These are phyloP conservation scores for Trachops cirrhosus DNA, from an alignment of 2,797 vertebrate genomes.

Conservation along the genomic window DNA sequence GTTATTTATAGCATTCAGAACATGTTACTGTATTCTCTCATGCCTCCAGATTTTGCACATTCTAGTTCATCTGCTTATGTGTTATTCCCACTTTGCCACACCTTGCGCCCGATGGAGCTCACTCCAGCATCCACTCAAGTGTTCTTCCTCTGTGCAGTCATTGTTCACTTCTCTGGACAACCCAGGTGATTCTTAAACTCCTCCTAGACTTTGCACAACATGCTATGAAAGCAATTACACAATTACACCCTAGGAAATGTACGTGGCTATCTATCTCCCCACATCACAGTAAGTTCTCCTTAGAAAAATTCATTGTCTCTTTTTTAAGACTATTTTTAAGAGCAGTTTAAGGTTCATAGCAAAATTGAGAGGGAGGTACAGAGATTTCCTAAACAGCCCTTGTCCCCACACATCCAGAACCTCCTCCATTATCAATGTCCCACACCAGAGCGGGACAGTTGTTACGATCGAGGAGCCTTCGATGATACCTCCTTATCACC, in stretches of 20 bases:
- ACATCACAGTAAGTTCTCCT: not conserved
- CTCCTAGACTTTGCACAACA: not conserved
- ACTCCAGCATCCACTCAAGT: not conserved
- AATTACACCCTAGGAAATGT: not conserved
- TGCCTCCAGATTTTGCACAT: not conserved
- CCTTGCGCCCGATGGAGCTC: not conserved
- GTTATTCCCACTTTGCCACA: not conserved
- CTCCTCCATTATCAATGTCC: not conserved
- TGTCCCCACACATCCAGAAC: not conserved
- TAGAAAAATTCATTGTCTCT: not conserved
- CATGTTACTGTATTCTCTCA: not conserved
- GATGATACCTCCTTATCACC: not conserved
- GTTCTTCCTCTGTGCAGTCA: not conserved
- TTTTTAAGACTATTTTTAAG: not conserved
- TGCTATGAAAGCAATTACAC: not conserved
- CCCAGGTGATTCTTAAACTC: not conserved
- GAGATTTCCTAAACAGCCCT: not conserved
- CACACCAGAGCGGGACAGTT: not conserved
- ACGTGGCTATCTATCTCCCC: not conserved
- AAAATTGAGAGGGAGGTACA: not conserved
- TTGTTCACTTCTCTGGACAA: not conserved
- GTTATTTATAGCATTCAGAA: conserved; percentile 24
- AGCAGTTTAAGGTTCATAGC: not conserved
- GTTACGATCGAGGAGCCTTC: not conserved
- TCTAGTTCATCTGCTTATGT: not conserved